phyloP scores from a whole-genome alignment of 1,140 invertebrate genomes.

The Drosophila watanabei region DNA sequence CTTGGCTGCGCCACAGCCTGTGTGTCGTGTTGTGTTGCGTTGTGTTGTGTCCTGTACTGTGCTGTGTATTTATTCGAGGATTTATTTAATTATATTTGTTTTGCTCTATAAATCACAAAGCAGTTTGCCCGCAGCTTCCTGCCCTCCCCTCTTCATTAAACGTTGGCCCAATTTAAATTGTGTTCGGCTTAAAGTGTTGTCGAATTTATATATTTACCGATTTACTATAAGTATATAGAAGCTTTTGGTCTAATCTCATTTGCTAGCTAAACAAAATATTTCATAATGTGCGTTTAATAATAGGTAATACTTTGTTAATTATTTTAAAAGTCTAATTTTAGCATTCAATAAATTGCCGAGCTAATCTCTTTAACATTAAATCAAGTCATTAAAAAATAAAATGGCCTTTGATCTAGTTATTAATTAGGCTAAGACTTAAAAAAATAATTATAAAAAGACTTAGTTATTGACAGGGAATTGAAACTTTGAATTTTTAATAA shows the following conservation, averaged over 20 bases:
- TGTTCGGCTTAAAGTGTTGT: slow-evolving; percentile 23
- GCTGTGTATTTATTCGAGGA: slow-evolving; percentile 39
- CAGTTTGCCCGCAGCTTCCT: slow-evolving; percentile 17
- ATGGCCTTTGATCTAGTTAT: neutral
- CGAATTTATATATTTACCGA: neutral
- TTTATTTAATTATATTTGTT: slow-evolving; percentile 63
- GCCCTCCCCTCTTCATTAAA: neutral
- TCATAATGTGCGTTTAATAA: neutral
- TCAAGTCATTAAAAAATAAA: neutral
- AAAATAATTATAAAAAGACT: neutral
- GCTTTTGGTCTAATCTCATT: neutral
- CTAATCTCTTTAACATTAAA: slow-evolving; percentile 1
- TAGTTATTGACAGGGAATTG: neutral
- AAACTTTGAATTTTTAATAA: neutral
- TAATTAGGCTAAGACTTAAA: neutral
- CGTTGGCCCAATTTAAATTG: slow-evolving; percentile 28
- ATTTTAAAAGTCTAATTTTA: neutral
- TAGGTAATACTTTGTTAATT: neutral
- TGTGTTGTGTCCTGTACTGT: slow-evolving; percentile 11
- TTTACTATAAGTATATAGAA: too few relatives aligned
- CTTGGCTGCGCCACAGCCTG: slow-evolving; percentile 18
- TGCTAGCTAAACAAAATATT: neutral
- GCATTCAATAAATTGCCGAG: too few relatives aligned
- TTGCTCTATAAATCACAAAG: slow-evolving; percentile 54
- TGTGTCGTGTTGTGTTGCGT: slow-evolving; percentile 8